Base-by-base conservation (phyloP, 2,113 vertebrate genomes). In the Choloepus hoffmanni region DNA sequence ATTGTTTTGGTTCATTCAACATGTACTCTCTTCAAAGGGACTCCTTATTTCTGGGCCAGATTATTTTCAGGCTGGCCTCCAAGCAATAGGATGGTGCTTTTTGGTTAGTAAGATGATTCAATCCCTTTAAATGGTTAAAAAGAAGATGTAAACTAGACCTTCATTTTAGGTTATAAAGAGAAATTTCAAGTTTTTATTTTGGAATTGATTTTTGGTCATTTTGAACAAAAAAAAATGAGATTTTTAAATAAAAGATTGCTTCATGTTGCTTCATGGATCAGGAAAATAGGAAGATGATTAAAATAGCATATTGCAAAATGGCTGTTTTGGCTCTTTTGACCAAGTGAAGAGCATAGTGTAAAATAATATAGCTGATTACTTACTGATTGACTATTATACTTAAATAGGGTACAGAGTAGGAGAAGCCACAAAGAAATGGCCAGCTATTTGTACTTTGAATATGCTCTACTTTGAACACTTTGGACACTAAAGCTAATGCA, bases 271-370 rank as follows among this genome's bases (percentile, higher is more conserved):
- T 85, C 23, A 36, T 9, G 30, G 8, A 89, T 28, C 36, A 89
- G 45, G 28, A 60, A 81, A 89, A 77, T 85, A 88, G 60, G 92
- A 94, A 77, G 67, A 78, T 67, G 73, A 92, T 73, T 89, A 82
- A 70, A 90, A 74, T 0, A 89, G 78, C 10, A 77, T 70, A 63
- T 89, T 91, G 23, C 33, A 82, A 79, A 82, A 95, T 72, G 19
- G 77, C 53, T 45, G 60, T 13, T 60, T 83, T 90, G n/a, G 15
- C 11, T 83, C 23, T 90, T 86, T 68, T 62, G 36, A 63, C 2
- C 7, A 67, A 26, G 30, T 50, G 8, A 45, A 82, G 18, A 91
- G 33, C 10, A 55, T n/a, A 30, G 24, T 45, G 16, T 60, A 60
- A 81, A 91, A 73, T 73, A 67, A 65, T 14, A 48, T 3, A 74